phyloP scores from a whole-genome alignment of 2,797 vertebrate genomes.

The Salarias fasciatus region DNA sequence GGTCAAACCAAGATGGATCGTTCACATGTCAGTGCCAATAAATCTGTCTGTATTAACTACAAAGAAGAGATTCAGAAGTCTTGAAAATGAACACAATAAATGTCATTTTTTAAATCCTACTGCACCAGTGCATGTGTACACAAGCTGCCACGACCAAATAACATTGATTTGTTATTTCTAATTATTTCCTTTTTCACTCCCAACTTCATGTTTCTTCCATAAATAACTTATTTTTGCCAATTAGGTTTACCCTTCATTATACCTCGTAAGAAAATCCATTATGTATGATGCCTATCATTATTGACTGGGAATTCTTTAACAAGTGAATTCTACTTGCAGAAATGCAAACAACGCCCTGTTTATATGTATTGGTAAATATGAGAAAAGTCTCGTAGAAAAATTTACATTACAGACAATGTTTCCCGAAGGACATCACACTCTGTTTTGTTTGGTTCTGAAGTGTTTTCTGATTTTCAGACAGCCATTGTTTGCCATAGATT shows the following conservation, averaged over 20 bases:
- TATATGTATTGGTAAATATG: not conserved
- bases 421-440: constrained; percentile 30
- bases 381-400: constrained; percentile 14
- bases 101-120: not conserved
- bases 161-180: not conserved
- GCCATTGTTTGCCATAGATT: constrained; percentile 18
- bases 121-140: constrained; percentile 1
- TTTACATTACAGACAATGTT: constrained; percentile 30
- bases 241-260: constrained; percentile 11
- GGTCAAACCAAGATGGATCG: constrained; percentile 36
- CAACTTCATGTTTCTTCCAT: no score
- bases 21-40: constrained; percentile 29
- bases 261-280: constrained; percentile 3
- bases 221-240: not conserved
- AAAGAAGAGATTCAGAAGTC: constrained; percentile 4
- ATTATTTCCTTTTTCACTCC: not conserved
- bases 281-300: constrained; percentile 1
- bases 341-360: constrained; percentile 14
- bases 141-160: constrained; percentile 12
- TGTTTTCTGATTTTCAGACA: constrained; percentile 35
- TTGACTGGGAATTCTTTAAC: constrained; percentile 25
- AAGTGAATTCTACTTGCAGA: constrained; percentile 18
- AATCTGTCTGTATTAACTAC: constrained; percentile 15
- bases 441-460: constrained; percentile 27
- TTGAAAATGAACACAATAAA: constrained; percentile 23